These are phyloP conservation scores for Tympanuchus pallidicinctus DNA, from an alignment of 2,113 vertebrate species.

Conservation along the genomic window DNA sequence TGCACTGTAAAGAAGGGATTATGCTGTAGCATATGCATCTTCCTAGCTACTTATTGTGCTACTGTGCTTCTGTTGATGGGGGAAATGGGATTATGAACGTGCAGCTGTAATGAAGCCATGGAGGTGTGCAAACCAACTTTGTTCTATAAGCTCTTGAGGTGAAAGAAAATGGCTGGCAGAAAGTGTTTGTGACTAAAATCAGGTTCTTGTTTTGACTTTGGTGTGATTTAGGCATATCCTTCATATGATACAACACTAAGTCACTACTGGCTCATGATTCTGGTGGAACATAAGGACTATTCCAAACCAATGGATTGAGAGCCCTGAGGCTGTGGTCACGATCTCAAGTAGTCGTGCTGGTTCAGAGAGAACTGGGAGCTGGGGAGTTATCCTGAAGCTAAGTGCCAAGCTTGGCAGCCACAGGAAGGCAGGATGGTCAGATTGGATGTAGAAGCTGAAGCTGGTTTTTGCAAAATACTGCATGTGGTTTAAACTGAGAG, in stretches of 20 bases:
- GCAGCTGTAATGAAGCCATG: not conserved
- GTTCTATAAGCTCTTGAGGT: not conserved
- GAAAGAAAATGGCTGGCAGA: not conserved
- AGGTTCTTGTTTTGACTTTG: not conserved
- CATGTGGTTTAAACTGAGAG: not conserved
- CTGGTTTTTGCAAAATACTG: not conserved
- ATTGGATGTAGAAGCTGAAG: not conserved
- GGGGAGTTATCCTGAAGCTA: not conserved
- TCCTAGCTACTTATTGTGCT: not conserved
- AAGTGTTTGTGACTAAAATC: not conserved
- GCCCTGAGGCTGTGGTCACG: not conserved
- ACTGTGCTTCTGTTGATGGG: not conserved
- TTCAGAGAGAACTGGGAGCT: not conserved
- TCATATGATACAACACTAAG: not conserved
- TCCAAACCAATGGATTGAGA: not conserved
- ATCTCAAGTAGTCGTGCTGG: not conserved
- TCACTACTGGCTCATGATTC: not conserved
- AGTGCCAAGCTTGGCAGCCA: not conserved
- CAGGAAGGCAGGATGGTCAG: not conserved
- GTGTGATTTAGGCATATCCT: too few relatives aligned
- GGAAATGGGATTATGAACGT: not conserved
- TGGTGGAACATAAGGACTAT: accelerated
- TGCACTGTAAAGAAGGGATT: not conserved
- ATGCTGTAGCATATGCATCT: not conserved
- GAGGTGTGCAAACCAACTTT: not conserved